Evolutionary conservation across 2,113 vertebrate genomes (phyloP).

Genomic region (Ahaetulla prasina): DNA sequence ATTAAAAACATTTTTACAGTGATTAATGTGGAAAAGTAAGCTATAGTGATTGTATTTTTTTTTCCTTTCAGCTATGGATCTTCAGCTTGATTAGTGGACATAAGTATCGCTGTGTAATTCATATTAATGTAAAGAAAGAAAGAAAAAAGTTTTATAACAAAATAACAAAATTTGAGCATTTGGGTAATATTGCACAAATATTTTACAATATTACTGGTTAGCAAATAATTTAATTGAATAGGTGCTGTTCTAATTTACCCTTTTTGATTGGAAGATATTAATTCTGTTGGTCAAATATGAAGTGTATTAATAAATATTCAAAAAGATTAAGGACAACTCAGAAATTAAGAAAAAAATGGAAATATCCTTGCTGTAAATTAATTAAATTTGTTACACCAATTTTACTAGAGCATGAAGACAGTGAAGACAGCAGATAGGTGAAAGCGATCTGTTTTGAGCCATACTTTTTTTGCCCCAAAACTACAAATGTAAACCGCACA

Average conservation of each 20-base stretch:
- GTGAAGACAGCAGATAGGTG: background rate
- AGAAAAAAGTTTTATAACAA: conserved; percentile 63
- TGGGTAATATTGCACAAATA: conserved; percentile 48
- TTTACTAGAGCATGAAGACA: background rate
- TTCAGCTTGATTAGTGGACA: conserved; percentile 74
- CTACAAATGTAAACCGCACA: background rate
- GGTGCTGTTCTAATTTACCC: background rate
- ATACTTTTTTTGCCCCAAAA: background rate
- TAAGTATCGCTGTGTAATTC: conserved; percentile 71
- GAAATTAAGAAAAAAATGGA: background rate
- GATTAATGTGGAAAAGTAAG: background rate
- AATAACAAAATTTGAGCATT: conserved; percentile 12
- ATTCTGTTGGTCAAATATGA: background rate
- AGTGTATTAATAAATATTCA: background rate
- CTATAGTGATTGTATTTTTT: background rate
- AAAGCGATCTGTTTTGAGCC: background rate
- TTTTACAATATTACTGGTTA: background rate
- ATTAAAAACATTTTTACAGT: background rate
- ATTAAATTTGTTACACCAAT: background rate
- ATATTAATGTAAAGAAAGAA: conserved; percentile 74
- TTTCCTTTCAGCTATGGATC: conserved; percentile 76
- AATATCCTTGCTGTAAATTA: background rate
- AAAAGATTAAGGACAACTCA: background rate
- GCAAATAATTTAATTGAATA: background rate
- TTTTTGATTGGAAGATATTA: background rate